Percentiles rank a stretch among this genome's conserved stretches.
These are phyloP conservation scores for Benitochromis conjunctus DNA, from an alignment of 2,113 vertebrate species.

Conservation along the genomic window DNA sequence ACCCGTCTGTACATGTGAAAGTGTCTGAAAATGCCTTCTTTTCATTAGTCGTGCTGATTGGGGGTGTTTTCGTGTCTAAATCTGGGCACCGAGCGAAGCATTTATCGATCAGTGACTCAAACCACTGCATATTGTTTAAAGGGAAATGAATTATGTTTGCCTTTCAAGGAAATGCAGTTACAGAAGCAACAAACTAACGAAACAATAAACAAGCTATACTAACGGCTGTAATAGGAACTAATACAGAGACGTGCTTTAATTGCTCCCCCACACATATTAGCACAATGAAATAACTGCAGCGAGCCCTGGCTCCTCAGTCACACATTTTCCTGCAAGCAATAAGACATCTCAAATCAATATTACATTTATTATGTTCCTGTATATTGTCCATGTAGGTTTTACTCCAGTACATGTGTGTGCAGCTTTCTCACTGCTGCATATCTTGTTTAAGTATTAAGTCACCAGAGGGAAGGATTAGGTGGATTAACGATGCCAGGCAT, in stretches of 20 bases:
- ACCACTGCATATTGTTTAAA: not conserved
- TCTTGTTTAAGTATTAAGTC: constrained; percentile 54
- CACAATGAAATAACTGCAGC: not conserved
- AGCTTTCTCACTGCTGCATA: constrained; percentile 24
- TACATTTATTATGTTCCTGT: not conserved
- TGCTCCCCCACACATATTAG: not conserved
- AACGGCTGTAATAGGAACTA: not conserved
- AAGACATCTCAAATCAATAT: not conserved
- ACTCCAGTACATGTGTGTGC: not conserved
- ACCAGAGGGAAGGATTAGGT: constrained; percentile 60
- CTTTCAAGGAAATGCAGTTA: not conserved
- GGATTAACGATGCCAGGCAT: constrained; percentile 61
- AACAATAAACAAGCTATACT: not conserved
- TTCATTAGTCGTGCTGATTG: not conserved
- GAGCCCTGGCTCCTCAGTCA: not conserved
- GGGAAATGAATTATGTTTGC: not conserved
- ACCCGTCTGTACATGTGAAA: not conserved
- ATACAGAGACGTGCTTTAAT: constrained; percentile 4
- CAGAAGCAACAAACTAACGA: not conserved
- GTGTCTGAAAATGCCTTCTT: not conserved
- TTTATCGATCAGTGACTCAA: not conserved
- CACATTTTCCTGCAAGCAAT: not conserved
- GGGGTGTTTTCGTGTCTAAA: not conserved
- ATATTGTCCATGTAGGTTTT: not conserved
- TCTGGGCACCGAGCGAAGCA: not conserved